Base-by-base conservation (phyloP, 2,888 invertebrate species). In the Hemithea aestivaria region DNA sequence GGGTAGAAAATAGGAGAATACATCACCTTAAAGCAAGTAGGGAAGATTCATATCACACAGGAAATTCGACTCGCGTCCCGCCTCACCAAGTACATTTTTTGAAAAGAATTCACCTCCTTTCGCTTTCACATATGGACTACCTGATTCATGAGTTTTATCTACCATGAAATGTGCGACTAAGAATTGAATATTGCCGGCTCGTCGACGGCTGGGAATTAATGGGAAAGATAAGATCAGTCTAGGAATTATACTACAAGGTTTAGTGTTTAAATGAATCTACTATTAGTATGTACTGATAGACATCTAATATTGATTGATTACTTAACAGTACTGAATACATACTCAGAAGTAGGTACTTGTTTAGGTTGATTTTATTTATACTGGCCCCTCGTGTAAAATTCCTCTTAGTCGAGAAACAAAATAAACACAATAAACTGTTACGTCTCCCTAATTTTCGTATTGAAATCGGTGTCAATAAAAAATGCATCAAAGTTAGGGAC, bases 81-180 rank as follows among this genome's bases (percentile, higher is more conserved):
- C 63, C 64, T 62, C 65, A 50, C 58, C 58, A 56, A 76, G 77
- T 74, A 66, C 64, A 77, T 80, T 82, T 85, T 81, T 76, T 75
- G 70, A 73, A 77, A 73, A 67, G 70, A 73, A 75, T 68, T 66
- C 60, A 73, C 75, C 72, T 73, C 62, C 68, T 74, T 73, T 73
- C 71, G 63, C 63, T 77, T 73, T 73, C 74, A 67, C 82, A 73
- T 82, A 81, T 75, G 80, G 75, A 79, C 73, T 74, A 33, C 58
- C 73, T 84, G 85, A 85, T 85, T 84, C 85, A 85, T 85, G 84
- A 79, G 80, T 69, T 82, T 85, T 85, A 85, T 87, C 84, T 81
- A 58, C 73, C 79, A 74, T 83, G 75, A 83, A 87, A 84, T 83
- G 80, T 77, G 74, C 65, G 67, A 66, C 66, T 66, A 58, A 71